A percentile compares a stretch with the other conserved stretches of the same genome.
These are phyloP conservation scores for Mongoloraphidia duomilia DNA, from an alignment of 2,888 invertebrate genomes.

Conservation along the genomic window DNA sequence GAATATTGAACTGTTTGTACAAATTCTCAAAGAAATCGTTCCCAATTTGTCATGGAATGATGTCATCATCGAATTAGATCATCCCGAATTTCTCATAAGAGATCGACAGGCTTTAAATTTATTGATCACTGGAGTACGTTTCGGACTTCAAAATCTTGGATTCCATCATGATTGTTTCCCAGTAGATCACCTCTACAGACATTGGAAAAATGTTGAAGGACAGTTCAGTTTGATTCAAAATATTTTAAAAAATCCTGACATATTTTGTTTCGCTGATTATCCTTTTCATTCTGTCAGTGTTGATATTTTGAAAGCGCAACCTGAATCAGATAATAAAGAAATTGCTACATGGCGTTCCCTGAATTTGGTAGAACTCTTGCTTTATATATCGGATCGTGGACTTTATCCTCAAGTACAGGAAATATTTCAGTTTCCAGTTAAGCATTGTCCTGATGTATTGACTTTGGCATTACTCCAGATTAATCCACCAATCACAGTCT, in stretches of 20 bases:
- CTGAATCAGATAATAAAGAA: constrained; percentile 90
- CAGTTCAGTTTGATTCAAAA: constrained; percentile 79
- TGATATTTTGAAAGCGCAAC: constrained; percentile 83
- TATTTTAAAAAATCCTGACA: constrained; percentile 79
- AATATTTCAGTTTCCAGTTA: constrained; percentile 79
- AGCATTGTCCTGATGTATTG: constrained; percentile 89
- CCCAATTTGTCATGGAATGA: constrained; percentile 85
- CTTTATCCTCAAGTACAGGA: constrained; percentile 73
- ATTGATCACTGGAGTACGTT: constrained; percentile 65
- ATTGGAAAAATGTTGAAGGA: constrained; percentile 89
- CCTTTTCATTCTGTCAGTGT: constrained; percentile 75
- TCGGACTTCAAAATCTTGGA: constrained; percentile 61
- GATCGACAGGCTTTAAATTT: constrained; percentile 75
- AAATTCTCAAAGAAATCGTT: constrained; percentile 78
- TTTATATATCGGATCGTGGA: constrained; percentile 78
- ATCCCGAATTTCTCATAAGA: constrained; percentile 75
- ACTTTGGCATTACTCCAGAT: constrained; percentile 81
- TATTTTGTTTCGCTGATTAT: constrained; percentile 89
- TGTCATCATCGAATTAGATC: constrained; percentile 81
- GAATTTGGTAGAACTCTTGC: constrained; percentile 76
- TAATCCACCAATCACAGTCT: constrained; percentile 58
- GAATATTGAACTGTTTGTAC: constrained; percentile 90
- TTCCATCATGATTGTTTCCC: constrained; percentile 67
- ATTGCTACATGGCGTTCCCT: constrained; percentile 86
- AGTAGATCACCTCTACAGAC: constrained; percentile 74